Percentiles rank a stretch among this genome's conserved stretches.
Evolutionary conservation across 2,797 vertebrate species (phyloP).

Genomic region (Cossypha niveicapilla): DNA sequence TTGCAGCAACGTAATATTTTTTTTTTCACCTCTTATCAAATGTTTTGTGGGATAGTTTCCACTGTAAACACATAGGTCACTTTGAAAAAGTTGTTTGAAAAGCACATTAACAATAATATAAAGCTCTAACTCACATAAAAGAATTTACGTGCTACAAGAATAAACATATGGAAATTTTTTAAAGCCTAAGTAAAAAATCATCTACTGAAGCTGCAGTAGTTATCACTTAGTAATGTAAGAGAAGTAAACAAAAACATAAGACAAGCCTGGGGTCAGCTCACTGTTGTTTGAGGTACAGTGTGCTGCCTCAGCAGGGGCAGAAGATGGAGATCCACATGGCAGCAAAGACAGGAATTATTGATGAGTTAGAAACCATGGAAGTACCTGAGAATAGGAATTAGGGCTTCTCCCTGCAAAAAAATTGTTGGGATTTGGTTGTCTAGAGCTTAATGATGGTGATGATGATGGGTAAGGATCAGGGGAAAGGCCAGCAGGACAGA

Average conservation of each 20-base stretch:
- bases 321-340: not conserved
- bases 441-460: not conserved
- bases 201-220: not conserved
- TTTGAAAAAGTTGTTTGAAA: not conserved
- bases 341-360: not conserved
- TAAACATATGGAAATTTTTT: not conserved
- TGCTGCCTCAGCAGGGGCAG: not conserved
- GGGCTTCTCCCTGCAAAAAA: not conserved
- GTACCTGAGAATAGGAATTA: fast-evolving
- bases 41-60: not conserved
- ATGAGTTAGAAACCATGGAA: not conserved
- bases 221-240: not conserved
- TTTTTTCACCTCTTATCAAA: not conserved
- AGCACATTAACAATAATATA: not conserved
- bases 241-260: not conserved
- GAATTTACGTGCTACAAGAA: not conserved
- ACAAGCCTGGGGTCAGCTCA: not conserved
- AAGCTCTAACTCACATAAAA: not conserved
- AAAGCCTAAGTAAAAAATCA: not conserved
- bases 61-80: not conserved
- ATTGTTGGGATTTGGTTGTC: not conserved
- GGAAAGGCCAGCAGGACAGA: not conserved
- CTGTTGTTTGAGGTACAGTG: not conserved
- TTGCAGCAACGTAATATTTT: not conserved
- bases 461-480: not conserved